These are phyloP conservation scores for Simalia tracyae DNA, from an alignment of 2,797 vertebrate species.

Conservation along the genomic window DNA sequence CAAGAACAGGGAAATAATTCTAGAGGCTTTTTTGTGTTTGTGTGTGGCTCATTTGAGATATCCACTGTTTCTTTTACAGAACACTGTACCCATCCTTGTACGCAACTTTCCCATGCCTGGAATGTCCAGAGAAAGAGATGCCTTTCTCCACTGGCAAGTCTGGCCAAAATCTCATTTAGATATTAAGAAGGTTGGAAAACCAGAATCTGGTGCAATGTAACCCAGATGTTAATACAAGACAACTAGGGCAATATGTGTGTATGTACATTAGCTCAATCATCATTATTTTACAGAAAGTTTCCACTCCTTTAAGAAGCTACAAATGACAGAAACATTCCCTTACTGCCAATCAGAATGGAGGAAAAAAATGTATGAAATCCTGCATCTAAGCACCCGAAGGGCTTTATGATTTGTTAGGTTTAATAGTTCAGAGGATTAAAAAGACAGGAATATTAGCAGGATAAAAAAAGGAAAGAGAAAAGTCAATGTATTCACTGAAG, in stretches of 20 bases:
- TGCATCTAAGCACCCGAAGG: slow-evolving; percentile 72
- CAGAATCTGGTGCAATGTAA: slow-evolving; percentile 50
- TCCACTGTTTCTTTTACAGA: slow-evolving; percentile 46
- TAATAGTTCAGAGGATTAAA: slow-evolving; percentile 75
- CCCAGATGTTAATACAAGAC: slow-evolving; percentile 33
- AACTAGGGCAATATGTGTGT: slow-evolving; percentile 39
- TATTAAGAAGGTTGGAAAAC: slow-evolving; percentile 53
- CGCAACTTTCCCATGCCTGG: slow-evolving; percentile 70
- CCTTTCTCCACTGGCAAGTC: slow-evolving; percentile 65
- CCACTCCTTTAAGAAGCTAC: slow-evolving; percentile 73
- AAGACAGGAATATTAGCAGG: slow-evolving; percentile 75
- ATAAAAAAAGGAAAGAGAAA: slow-evolving; percentile 55
- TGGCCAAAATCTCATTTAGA: slow-evolving; percentile 68
- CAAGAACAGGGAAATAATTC: neutral
- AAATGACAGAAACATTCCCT: slow-evolving; percentile 74
- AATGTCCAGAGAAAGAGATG: slow-evolving; percentile 62
- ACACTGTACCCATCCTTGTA: slow-evolving; percentile 52
- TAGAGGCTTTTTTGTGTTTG: neutral
- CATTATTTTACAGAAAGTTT: slow-evolving; percentile 59
- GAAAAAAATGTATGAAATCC: slow-evolving; percentile 60
- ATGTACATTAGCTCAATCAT: slow-evolving; percentile 45
- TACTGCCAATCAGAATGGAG: slow-evolving; percentile 66
- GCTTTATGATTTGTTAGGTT: slow-evolving; percentile 78
- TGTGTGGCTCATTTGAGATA: slow-evolving; percentile 21
- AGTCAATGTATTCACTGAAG: slow-evolving; percentile 69